A percentile compares a stretch with the other conserved stretches of the same genome.
Conservation (phyloP, 1,140 invertebrate genomes). For the Drosophila oshimai region DNA sequence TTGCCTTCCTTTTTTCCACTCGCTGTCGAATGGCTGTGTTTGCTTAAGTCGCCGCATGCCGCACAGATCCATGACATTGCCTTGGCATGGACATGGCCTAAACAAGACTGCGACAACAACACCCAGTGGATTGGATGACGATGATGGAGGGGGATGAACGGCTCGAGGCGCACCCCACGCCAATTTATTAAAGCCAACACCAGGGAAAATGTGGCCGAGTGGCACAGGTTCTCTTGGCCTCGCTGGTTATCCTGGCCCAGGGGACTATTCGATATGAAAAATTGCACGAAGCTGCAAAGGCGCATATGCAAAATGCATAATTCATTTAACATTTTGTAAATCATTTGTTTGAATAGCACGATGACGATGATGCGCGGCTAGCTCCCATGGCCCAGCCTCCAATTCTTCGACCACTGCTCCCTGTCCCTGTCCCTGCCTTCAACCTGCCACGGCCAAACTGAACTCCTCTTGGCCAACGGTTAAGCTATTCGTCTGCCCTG, state of each 20-base stretch:
- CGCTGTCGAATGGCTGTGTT: slow-evolving; percentile 51
- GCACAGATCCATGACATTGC: slow-evolving; percentile 51
- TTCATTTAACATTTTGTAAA: slow-evolving; percentile 82
- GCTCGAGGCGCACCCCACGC: slow-evolving; percentile 73
- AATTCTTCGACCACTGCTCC: not conserved
- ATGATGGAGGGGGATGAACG: not conserved
- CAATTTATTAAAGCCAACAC: slow-evolving; percentile 81
- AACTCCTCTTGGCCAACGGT: slow-evolving; percentile 46
- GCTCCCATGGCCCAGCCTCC: slow-evolving; percentile 20
- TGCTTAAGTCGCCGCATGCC: slow-evolving; percentile 58
- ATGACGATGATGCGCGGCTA: slow-evolving; percentile 63
- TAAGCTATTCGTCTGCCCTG: slow-evolving; percentile 76
- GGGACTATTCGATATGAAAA: slow-evolving; percentile 62
- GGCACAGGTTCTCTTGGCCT: slow-evolving; percentile 19
- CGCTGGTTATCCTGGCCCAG: slow-evolving; percentile 4
- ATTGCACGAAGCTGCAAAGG: slow-evolving; percentile 61
- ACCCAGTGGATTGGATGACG: slow-evolving; percentile 20
- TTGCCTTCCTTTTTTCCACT: slow-evolving; percentile 41
- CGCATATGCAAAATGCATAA: slow-evolving; percentile 80
- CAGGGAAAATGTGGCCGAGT: slow-evolving; percentile 32
- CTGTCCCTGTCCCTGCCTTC: not conserved
- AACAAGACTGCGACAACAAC: slow-evolving; percentile 54
- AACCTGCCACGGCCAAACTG: slow-evolving; percentile 29
- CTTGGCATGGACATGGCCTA: slow-evolving; percentile 42
- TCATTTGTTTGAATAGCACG: slow-evolving; percentile 82